Conservation (phyloP, 2,888 invertebrate genomes). For the Isoperla grammatica region DNA sequence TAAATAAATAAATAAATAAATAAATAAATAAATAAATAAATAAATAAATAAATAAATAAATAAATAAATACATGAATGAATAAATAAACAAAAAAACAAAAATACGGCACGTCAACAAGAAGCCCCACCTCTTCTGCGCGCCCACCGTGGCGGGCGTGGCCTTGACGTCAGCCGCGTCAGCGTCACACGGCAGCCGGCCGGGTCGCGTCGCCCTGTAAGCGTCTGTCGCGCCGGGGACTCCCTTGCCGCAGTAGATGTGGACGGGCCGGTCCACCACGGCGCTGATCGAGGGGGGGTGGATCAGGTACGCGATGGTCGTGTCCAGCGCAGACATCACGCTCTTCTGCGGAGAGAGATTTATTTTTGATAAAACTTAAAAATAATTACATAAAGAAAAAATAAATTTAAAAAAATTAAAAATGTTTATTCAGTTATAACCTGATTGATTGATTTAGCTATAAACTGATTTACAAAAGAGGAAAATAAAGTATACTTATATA, state of each 20-base stretch:
- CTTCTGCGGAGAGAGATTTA: slow-evolving; percentile 14
- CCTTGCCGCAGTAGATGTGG: too few species aligned
- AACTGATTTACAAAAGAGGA: too few species aligned
- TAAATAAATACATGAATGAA: too few species aligned
- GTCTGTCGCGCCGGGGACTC: neutral
- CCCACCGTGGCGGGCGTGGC: neutral
- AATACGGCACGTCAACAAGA: too few species aligned
- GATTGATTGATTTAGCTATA: too few species aligned
- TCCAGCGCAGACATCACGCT: slow-evolving; percentile 14
- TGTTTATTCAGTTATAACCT: too few species aligned
- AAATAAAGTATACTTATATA: too few species aligned
- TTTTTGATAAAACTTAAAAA: too few species aligned
- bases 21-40: too few species aligned
- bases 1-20: too few species aligned
- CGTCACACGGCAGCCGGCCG: neutral
- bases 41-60: too few species aligned
- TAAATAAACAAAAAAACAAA: too few species aligned
- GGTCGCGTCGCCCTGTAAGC: neutral
- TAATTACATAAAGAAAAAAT: neutral
- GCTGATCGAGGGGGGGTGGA: slow-evolving; percentile 13
- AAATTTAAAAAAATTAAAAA: neutral
- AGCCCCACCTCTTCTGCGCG: neutral
- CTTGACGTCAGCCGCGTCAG: neutral
- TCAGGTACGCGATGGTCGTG: slow-evolving; percentile 10
- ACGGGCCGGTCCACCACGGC: slow-evolving; percentile 11